These are phyloP conservation scores for Dasypus novemcinctus DNA, from an alignment of 2,113 vertebrate species.

Conservation along the genomic window DNA sequence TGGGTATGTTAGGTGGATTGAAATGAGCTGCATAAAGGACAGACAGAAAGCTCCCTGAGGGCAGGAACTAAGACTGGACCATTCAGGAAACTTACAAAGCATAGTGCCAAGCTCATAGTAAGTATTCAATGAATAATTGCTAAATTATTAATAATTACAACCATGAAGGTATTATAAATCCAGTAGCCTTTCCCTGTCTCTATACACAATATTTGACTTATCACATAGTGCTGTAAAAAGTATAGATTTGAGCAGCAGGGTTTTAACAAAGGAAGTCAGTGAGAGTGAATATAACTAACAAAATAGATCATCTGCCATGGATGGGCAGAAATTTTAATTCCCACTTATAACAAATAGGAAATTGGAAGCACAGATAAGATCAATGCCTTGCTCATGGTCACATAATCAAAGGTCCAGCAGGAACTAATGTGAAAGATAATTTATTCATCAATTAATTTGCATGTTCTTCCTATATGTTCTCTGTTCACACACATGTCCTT, in stretches of 20 bases:
- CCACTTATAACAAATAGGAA: background rate
- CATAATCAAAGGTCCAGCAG: background rate
- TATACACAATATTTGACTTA: background rate
- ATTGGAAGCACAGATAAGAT: background rate
- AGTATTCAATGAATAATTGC: too few relatives aligned
- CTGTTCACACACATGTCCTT: background rate
- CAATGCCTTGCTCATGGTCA: background rate
- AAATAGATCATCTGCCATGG: background rate
- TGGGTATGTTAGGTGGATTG: background rate
- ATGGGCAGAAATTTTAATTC: background rate
- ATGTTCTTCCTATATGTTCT: background rate
- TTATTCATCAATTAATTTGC: background rate
- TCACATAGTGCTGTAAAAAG: background rate
- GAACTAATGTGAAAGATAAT: background rate
- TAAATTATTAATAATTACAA: background rate
- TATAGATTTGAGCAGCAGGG: background rate
- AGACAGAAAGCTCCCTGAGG: background rate
- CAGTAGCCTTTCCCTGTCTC: background rate
- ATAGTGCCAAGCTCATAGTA: too few relatives aligned
- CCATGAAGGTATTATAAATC: background rate
- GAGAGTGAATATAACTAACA: background rate
- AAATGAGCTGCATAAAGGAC: too few relatives aligned
- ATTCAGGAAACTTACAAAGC: rapidly evolving
- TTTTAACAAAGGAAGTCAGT: background rate
- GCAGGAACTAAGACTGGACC: too few relatives aligned